Base-by-base conservation (phyloP, 2,888 invertebrate species). In the Eugnorisma glareosa region DNA sequence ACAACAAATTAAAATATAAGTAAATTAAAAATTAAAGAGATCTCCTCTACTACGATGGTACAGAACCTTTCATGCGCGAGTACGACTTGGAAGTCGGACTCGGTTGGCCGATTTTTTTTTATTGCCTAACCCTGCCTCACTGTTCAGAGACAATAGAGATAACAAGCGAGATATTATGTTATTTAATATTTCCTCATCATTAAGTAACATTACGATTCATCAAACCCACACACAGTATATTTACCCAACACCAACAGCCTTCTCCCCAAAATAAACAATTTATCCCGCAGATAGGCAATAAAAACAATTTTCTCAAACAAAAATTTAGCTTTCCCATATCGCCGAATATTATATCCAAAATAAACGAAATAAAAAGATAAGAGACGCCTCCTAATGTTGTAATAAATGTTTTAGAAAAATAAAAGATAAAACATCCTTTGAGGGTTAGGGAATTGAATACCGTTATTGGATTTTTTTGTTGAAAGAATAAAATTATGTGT, bases 251-350 rank as follows among this genome's bases (percentile, higher is more conserved):
- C 63, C 45, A 10, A 51, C 24, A n/a, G n/a, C 45, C 37, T 15
- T 37, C 7, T 57, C 61, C 54, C 45, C 24, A 73, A 78, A 71
- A 70, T 75, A 87, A 81, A 75, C 67, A 61, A 77, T 75, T 81
- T 87, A 81, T 68, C 64, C 18, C 8, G 7, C 67, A 74, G 43
- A 79, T 71, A 79, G 61, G 79, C 66, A 86, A 84, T 77, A 87
- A 87, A 87, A 77, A 48, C 84, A 66, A 81, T 85, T 75, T 80
- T 73, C 61, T 35, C 66, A 76, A 61, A 77, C 75, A 78, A 85
- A 87, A 87, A 79, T 69, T 76, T 63, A 77, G 66, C 69, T 66
- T 69, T 45, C 59, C 37, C 64, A 54, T 78, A 87, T 66, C 75
- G 31, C 24, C 1, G 40, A 77, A 85, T 75, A 87, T 85, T 78